Percentiles rank a stretch among this genome's conserved stretches.
These are phyloP conservation scores for Mycetomoellerius zeteki DNA, from an alignment of 1,140 invertebrate species.

Conservation along the genomic window DNA sequence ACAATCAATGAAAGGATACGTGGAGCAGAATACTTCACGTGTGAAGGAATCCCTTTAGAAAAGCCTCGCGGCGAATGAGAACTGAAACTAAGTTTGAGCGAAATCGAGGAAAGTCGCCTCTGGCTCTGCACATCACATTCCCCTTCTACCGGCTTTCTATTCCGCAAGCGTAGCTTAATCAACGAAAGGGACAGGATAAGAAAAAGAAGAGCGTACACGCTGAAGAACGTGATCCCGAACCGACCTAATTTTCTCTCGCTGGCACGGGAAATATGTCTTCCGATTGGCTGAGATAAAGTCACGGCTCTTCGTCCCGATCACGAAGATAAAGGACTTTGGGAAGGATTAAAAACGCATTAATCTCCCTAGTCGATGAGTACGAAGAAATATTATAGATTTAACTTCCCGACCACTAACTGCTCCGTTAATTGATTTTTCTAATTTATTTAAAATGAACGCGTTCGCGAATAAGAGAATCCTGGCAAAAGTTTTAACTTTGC, in stretches of 20 bases:
- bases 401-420: background rate
- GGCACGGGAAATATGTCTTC: conserved; percentile 29
- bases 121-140: background rate
- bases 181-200: conserved; percentile 53
- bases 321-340: background rate
- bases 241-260: conserved; percentile 48
- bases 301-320: background rate
- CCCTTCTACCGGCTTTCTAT: conserved; percentile 35
- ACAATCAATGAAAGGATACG: conserved; percentile 41
- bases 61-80: conserved; percentile 29
- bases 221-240: conserved; percentile 26
- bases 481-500: conserved; percentile 1
- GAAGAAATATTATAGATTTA: conserved; percentile 5
- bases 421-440: conserved; percentile 29
- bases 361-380: background rate
- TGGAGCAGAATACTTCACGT: background rate
- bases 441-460: background rate
- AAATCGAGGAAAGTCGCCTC: conserved; percentile 22
- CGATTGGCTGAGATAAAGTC: background rate
- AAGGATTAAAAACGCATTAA: conserved; percentile 46
- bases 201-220: conserved; percentile 10
- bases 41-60: conserved; percentile 7
- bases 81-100: conserved; percentile 20
- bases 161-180: conserved; percentile 54
- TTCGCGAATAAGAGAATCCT: background rate